Evolutionary conservation across 1,140 invertebrate genomes (phyloP).

Genomic region (Pseudomyrmex dendroicus): DNA sequence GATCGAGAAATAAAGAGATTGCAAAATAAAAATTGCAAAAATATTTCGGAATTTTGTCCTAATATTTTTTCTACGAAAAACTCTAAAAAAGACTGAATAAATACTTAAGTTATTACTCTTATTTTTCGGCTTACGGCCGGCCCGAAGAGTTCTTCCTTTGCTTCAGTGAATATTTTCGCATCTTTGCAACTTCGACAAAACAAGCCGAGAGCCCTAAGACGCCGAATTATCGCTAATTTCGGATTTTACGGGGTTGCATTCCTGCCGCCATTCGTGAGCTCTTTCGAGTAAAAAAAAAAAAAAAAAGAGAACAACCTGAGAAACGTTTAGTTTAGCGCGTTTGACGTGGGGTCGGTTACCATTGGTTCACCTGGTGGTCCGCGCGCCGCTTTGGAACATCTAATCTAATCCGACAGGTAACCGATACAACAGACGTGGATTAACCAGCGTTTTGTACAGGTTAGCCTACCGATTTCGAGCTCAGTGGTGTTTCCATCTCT

Average conservation of each 20-base stretch:
- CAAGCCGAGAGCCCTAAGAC: not conserved
- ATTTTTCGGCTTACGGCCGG: not conserved
- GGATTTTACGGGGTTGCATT: conserved; percentile 5
- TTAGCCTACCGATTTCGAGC: conserved; percentile 76
- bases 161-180: not conserved
- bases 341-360: conserved; percentile 74
- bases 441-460: conserved; percentile 78
- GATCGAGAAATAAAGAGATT: not conserved
- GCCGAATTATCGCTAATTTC: conserved; percentile 34
- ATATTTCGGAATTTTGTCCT: too few relatives aligned
- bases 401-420: conserved; percentile 81
- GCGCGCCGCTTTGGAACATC: conserved; percentile 50
- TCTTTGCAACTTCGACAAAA: not conserved
- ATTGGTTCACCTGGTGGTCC: conserved; percentile 74
- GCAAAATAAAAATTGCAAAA: too few relatives aligned
- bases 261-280: not conserved
- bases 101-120: not conserved
- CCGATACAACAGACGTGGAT: conserved; percentile 75
- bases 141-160: not conserved
- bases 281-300: conserved; percentile 35
- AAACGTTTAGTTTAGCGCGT: conserved; percentile 55
- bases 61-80: not conserved
- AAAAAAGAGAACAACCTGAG: conserved; percentile 20
- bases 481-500: conserved; percentile 36
- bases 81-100: not conserved